Conservation (phyloP, 2,888 invertebrate species). For the Caenorhabditis japonica region DNA sequence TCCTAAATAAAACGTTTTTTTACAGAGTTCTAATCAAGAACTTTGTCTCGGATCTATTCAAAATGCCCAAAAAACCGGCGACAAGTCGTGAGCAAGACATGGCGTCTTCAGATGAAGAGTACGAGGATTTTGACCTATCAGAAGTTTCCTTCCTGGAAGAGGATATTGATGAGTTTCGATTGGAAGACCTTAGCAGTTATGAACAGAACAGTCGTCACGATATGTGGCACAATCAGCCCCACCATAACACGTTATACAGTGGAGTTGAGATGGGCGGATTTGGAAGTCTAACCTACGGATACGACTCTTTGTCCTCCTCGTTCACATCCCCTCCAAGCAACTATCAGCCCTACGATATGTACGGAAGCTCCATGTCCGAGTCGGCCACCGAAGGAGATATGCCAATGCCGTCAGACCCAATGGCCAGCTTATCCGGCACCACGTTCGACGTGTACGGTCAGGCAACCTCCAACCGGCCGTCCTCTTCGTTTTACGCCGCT, state of each 20-base stretch:
- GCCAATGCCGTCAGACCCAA: conserved; percentile 42
- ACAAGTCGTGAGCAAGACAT: conserved; percentile 36
- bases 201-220: conserved; percentile 9
- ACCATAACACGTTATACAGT: not conserved
- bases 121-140: conserved; percentile 39
- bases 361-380: conserved; percentile 46
- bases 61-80: conserved; percentile 49
- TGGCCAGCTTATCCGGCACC: conserved; percentile 33
- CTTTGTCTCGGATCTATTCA: conserved; percentile 61
- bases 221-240: conserved; percentile 18
- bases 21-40: conserved; percentile 64
- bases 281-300: not conserved
- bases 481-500: conserved; percentile 8
- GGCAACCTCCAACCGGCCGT: not conserved
- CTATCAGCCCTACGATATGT: conserved; percentile 50
- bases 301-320: conserved; percentile 15
- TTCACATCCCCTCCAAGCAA: conserved; percentile 11
- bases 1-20: not conserved
- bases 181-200: conserved; percentile 28
- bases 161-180: conserved; percentile 34
- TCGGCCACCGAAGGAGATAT: conserved; percentile 55
- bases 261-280: conserved; percentile 7
- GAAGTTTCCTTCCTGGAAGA: conserved; percentile 41
- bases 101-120: conserved; percentile 45
- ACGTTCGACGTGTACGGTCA: conserved; percentile 17